Evolutionary conservation across 2,113 vertebrate species (phyloP), one percentile per base, ranked within the genome.

Genomic region (Tychaedon coryphoeus): DNA sequence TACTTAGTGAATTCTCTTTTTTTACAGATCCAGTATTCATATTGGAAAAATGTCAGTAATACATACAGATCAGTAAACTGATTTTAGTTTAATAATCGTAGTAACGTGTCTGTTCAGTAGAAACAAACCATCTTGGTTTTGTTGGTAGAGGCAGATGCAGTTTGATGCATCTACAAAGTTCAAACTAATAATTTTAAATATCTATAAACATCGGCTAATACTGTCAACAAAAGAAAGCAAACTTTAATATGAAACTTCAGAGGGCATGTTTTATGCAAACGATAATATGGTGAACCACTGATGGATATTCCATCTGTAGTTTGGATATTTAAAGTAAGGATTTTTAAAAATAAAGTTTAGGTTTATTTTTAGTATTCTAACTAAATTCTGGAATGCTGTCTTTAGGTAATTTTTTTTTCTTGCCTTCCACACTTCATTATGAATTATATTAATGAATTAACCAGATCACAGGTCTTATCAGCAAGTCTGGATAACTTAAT

Each of bases 151-250:
- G 33, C 89, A 93, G 74, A 71, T 96, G 82, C 66, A 81, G 65
- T 80, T 86, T 51, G 71, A 66, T 54, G 8, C 1, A 3, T 73
- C 34, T 88, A 18, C 57, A 45, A 19, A 85, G 72, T 76, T 95
- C 69, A 92, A 62, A 74, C 29, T 50, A 73, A n/a, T 93, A 11
- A 66, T 92, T 82, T 78, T 58, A 92, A 90, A 72, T 95, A 92
- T 18, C 45, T 95, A 5, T 53, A 43, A 70, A 91, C 62, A 76
- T 75, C 69, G 95, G 29, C 38, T 60, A 22, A 40, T 88, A 4
- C 79, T 34, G 48, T 75, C 61, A 73, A 72, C 34, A 71, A 89
- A 96, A 92, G 77, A 91, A 90, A 47, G n/a, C 9, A 74, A 65
- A 94, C 74, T 95, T 95, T 73, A 66, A 62, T 93, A 81, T 33